Percentiles rank a stretch among this genome's conserved stretches.
Evolutionary conservation across 2,113 vertebrate genomes (phyloP).

Genomic region (Paratilapia polleni): DNA sequence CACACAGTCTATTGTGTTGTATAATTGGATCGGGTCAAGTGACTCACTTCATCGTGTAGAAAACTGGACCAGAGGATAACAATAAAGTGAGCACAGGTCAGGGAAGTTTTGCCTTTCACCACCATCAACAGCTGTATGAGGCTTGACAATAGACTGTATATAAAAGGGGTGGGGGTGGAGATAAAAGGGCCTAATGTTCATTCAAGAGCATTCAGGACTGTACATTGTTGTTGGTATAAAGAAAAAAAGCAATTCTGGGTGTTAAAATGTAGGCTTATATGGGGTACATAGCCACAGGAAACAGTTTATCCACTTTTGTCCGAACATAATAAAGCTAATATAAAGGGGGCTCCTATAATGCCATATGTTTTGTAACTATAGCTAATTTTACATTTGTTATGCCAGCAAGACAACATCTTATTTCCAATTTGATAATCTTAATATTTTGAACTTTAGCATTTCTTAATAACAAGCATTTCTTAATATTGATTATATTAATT

Average conservation of each 20-base stretch:
- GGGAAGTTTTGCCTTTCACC: slow-evolving; percentile 30
- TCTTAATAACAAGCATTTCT: too few species aligned
- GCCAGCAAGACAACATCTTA: not conserved
- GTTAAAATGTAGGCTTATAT: not conserved
- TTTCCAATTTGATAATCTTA: not conserved
- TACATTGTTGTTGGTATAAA: not conserved
- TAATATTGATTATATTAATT: not conserved
- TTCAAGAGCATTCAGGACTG: not conserved
- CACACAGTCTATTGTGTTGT: slow-evolving; percentile 21
- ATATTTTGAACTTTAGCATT: not conserved
- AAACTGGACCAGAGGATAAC: slow-evolving; percentile 6
- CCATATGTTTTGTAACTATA: not conserved
- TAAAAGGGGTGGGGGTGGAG: not conserved
- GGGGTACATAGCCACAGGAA: not conserved
- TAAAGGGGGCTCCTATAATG: not conserved
- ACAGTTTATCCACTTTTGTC: not conserved
- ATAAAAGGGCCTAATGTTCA: not conserved
- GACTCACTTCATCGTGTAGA: slow-evolving; percentile 25
- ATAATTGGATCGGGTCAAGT: slow-evolving; percentile 50
- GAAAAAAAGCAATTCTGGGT: not conserved
- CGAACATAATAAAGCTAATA: not conserved
- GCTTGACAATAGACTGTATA: not conserved
- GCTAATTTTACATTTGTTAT: not conserved
- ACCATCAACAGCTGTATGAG: not conserved
- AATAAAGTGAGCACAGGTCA: slow-evolving; percentile 17